phyloP scores from a whole-genome alignment of 2,888 invertebrate genomes.

The Rhamphomyia laevipes region DNA sequence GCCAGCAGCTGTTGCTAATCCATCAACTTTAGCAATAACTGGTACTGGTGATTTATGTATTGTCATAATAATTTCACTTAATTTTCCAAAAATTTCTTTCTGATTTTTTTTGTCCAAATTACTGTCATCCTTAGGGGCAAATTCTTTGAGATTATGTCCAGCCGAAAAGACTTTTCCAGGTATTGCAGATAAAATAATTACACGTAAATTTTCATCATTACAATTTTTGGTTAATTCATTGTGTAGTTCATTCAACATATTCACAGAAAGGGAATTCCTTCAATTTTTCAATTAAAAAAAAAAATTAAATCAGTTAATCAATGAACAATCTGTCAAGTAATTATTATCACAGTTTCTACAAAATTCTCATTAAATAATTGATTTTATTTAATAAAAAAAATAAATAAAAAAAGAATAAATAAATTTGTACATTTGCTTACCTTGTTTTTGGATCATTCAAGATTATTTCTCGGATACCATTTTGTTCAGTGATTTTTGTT shows the following conservation, averaged over 20 bases:
- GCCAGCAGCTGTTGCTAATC: slow-evolving; percentile 64
- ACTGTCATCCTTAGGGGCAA: slow-evolving; percentile 41
- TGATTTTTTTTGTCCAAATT: slow-evolving; percentile 45
- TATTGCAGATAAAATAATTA: slow-evolving; percentile 57
- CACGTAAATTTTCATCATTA: slow-evolving; percentile 51
- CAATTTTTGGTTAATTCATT: slow-evolving; percentile 47
- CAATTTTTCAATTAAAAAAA: too few species aligned
- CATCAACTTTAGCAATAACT: slow-evolving; percentile 66
- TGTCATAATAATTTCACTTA: slow-evolving; percentile 64
- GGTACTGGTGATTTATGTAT: slow-evolving; percentile 74
- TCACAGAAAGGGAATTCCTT: slow-evolving; percentile 74
- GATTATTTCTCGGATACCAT: slow-evolving; percentile 45
- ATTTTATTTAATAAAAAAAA: too few species aligned
- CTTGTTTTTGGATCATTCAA: slow-evolving; percentile 49
- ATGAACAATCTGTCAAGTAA: too few species aligned
- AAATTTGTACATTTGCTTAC: slow-evolving; percentile 25
- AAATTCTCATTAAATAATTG: too few species aligned
- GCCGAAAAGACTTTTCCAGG: slow-evolving; percentile 70
- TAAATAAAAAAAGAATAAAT: too few species aligned
- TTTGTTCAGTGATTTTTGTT: slow-evolving; percentile 33
- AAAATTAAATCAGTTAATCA: too few species aligned
- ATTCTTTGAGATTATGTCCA: slow-evolving; percentile 90
- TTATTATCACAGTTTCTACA: too few species aligned
- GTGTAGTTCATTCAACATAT: slow-evolving; percentile 65
- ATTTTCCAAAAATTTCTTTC: slow-evolving; percentile 53